Base-by-base conservation (phyloP, 2,888 invertebrate genomes). In the Conus canariensis region DNA sequence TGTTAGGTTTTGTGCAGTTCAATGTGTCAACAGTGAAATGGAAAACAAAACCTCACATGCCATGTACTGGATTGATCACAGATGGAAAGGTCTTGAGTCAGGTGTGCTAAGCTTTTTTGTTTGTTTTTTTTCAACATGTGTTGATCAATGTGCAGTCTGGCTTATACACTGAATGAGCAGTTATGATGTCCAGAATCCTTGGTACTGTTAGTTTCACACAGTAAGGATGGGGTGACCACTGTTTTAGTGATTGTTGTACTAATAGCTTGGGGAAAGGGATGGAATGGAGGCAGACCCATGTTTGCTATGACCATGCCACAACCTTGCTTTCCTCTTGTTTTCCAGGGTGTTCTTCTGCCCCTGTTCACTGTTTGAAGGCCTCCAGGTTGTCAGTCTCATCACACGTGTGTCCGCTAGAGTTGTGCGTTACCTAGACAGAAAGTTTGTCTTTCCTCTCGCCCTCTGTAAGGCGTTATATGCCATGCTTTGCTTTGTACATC, bases 391-490 rank as follows among this genome's bases (percentile, higher is more conserved):
- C 86, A 67, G 22, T 86, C 45, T 30, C 86, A 19, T 60, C 86
- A 86, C 67, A 67, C 59, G 30, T 86, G 45, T 45, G 14, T 25
- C 25, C 60, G 25, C 60, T 25, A 19, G 12, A 30, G 60, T 67
- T 67, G 86, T 86, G 59, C 86, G n/a, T 64, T 86, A 45, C 67
- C 12, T 30, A 30, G 67, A 25, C 19, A 8, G 45, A 45, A 45
- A 45, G 45, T 45, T 45, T 30, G 6, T 45, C 60, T 14, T 60
- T 60, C 60, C 60, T 85, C 22, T 85, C 5, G 25, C 10, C 86
- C n/a, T 14, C n/a, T 9, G 64, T 86, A 86, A 86, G 86, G 86
- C 86, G 86, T 67, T 86, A 86, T 60, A 85, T 64, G 86, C 86
- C 86, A 10, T 45, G 16, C 16, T 45, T 45, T 45, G 67, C 30